Evolutionary conservation across 1,140 invertebrate species (phyloP).

Genomic region (Ooceraea biroi): DNA sequence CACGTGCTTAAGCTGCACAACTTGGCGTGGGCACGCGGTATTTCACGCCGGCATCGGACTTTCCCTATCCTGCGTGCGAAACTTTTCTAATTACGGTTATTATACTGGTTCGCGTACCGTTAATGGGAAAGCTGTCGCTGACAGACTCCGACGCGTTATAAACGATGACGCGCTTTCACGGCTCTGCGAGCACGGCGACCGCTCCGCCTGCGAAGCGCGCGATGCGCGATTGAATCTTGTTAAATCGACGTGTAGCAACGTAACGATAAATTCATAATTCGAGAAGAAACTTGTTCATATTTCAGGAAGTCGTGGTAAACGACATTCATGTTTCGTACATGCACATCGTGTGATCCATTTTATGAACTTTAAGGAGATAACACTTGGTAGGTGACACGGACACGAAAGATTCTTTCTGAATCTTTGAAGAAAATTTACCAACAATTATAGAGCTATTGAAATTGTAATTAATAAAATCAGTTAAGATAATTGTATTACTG

Average conservation of each 20-base stretch:
- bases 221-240: constrained; percentile 6
- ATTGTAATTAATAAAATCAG: too few relatives aligned
- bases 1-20: constrained; percentile 26
- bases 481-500: too few relatives aligned
- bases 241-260: not conserved
- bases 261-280: constrained; percentile 19
- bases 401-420: too few relatives aligned
- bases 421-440: too few relatives aligned
- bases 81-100: constrained; percentile 63
- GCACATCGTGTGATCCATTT: constrained; percentile 1
- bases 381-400: too few relatives aligned
- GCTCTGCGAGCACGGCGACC: not conserved
- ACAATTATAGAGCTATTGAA: too few relatives aligned
- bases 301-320: too few relatives aligned
- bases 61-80: constrained; percentile 39
- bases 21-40: constrained; percentile 28
- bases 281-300: not conserved
- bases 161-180: constrained; percentile 29
- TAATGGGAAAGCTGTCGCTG: constrained; percentile 53
- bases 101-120: constrained; percentile 32
- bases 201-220: too few relatives aligned
- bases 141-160: constrained; percentile 25
- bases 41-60: constrained; percentile 44
- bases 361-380: not conserved
- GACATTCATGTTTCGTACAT: not conserved